Evolutionary conservation across 2,113 vertebrate genomes (phyloP), one percentile per base, ranked within the genome.

Genomic region (Taurulus bubalis): DNA sequence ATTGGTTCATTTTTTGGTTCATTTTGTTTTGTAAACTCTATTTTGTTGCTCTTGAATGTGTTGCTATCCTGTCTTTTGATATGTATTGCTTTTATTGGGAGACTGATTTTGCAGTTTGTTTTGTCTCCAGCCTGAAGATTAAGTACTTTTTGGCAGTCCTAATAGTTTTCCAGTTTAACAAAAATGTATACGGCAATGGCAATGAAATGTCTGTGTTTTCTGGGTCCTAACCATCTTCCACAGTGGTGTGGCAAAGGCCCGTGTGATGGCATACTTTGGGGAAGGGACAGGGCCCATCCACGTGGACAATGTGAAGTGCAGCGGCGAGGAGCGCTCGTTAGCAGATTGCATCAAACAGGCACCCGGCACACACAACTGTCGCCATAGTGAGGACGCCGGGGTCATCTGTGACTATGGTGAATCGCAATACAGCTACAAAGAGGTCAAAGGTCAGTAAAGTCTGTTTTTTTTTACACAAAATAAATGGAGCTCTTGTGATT

Each of bases 191-290:
- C 36, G n/a, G 6, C 3, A 70, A 32, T 10, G 8, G 9, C 51
- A 24, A 32, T 26, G 0, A 34, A 69, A 55, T 56, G 18, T 82
- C 14, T 56, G 12, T 71, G 45, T 63, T 18, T 42, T 60, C 34
- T 26, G 68, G 55, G 5, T 74, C 32, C 16, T 36, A 4, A 72
- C 14, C 79, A 18, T 80, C 16, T 22, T 64, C 24, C 40, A 0
- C 91, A 99, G 98, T 62, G 98, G 97, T 2, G 71, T 85, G 1
- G 96, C 98, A 18, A 97, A 94, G 92, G 97, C 98, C 47, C 95
- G 98, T 34, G 95, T 96, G 30, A 97, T 99, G 98, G 98, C 98
- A 0, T 99, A 99, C 77, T 99, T 99, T 0, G 98, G 98, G 10
- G 98, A 99, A 87, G 98, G 98, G 16, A 92, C 93, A 24, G 98